Conservation (phyloP, 30 jellyfish, hydroid and myxozoan species). For the Turritopsis dohrnii region DNA sequence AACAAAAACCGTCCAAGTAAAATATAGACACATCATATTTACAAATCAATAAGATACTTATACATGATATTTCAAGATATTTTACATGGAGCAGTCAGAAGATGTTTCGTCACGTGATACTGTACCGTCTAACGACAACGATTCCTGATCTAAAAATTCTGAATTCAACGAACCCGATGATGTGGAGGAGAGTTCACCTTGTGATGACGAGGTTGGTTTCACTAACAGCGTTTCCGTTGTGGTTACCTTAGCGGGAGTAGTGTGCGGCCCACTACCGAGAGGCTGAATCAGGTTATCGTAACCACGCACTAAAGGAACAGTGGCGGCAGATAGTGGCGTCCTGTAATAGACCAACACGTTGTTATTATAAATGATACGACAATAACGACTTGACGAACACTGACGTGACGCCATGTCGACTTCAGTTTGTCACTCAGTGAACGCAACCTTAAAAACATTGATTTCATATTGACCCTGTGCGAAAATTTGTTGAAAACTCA, state of each 20-base stretch:
- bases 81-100: background rate
- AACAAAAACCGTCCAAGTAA: background rate
- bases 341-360: constrained; percentile 13
- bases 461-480: too few relatives aligned
- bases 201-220: background rate
- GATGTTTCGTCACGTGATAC: background rate
- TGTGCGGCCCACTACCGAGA: constrained; percentile 29
- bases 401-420: too few relatives aligned
- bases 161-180: background rate
- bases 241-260: constrained; percentile 47
- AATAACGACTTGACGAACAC: too few relatives aligned
- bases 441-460: too few relatives aligned
- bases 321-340: constrained; percentile 54
- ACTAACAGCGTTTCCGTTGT: background rate
- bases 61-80: too few relatives aligned
- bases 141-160: background rate
- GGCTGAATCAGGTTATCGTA: constrained; percentile 19
- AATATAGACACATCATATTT: background rate
- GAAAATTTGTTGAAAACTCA: too few relatives aligned
- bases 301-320: constrained; percentile 33
- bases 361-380: too few relatives aligned
- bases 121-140: background rate
- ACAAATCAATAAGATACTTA: background rate
- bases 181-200: background rate
- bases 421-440: too few relatives aligned